Evolutionary conservation across 2,797 vertebrate species (phyloP), one percentile per base, ranked within the genome.

Genomic region (Sciurus vulgaris): DNA sequence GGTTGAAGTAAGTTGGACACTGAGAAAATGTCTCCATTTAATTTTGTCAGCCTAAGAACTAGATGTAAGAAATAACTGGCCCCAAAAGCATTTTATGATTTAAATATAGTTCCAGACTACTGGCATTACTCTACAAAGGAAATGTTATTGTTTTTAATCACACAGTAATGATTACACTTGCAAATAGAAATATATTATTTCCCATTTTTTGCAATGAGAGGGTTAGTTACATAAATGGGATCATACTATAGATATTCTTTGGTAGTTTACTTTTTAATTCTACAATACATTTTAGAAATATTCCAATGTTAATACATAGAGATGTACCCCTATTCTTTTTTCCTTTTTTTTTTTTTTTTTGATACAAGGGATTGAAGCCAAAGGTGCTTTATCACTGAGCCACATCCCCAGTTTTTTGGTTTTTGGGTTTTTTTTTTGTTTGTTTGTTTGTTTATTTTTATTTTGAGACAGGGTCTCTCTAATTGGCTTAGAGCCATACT

Each of bases 121-220:
- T 79, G 30, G 3, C 88, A 86, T 49, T 85, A 63, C 3, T 59
- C 28, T 94, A 41, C 33, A 20, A 72, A 28, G 93, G 3, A 84
- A 77, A 88, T 86, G 10, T 41, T 12, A 65, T 82, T 89, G 44
- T 44, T 91, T 89, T 77, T 61, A 90, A 74, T 74, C 22, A 78
- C 41, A 74, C 5, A 49, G 17, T 63, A 11, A 77, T 96, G 91
- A 61, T 59, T 79, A 47, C 10, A 69, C 18, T n/a, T 83, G 15
- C 26, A 84, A 61, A 65, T 56, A 67, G 22, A 91, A 3, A 35
- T 44, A 10, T 49, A 77, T 49, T 69, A 3, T 73, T 87, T 90
- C 2, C 51, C 33, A 81, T 49, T 92, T 84, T 2, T 51, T 63
- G 59, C 73, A 56, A 65, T 73, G 12, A 74, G 13, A 49, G 59